Evolutionary conservation across 2,888 invertebrate species (phyloP).

Genomic region (Oscheius onirici): DNA sequence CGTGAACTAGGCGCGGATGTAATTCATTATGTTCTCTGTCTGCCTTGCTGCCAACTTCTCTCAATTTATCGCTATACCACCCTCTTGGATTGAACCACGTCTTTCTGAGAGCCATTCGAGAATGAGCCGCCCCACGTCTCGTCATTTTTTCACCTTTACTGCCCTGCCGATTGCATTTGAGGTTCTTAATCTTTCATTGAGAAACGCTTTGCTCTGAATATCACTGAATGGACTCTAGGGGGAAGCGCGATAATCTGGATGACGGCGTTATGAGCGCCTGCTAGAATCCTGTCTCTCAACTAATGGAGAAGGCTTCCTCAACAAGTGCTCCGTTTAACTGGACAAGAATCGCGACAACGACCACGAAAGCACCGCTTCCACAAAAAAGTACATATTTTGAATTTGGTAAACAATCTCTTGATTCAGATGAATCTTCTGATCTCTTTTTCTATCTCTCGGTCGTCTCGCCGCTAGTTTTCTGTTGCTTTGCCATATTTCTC

Average conservation of each 20-base stretch:
- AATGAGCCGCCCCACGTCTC: neutral
- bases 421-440: conserved; percentile 48
- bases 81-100: neutral
- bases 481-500: conserved; percentile 60
- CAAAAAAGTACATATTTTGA: neutral
- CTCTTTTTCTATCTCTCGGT: conserved; percentile 55
- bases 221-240: conserved; percentile 29
- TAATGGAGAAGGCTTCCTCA: conserved; percentile 8
- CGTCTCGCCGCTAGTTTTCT: conserved; percentile 54
- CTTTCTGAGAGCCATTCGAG: neutral
- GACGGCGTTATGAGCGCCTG: conserved; percentile 19
- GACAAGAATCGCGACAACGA: neutral
- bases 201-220: conserved; percentile 7
- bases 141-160: conserved; percentile 12
- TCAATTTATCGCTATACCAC: conserved; percentile 17
- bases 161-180: neutral
- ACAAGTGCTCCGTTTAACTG: conserved; percentile 9
- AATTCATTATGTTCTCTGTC: conserved; percentile 22
- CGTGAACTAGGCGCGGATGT: conserved; percentile 9
- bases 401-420: neutral
- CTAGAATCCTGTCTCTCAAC: conserved; percentile 1
- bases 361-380: neutral
- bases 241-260: conserved; percentile 31
- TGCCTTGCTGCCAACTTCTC: neutral
- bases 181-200: neutral